Evolutionary conservation across 2,797 vertebrate genomes (phyloP).

Genomic region (Meriones psammophilus): DNA sequence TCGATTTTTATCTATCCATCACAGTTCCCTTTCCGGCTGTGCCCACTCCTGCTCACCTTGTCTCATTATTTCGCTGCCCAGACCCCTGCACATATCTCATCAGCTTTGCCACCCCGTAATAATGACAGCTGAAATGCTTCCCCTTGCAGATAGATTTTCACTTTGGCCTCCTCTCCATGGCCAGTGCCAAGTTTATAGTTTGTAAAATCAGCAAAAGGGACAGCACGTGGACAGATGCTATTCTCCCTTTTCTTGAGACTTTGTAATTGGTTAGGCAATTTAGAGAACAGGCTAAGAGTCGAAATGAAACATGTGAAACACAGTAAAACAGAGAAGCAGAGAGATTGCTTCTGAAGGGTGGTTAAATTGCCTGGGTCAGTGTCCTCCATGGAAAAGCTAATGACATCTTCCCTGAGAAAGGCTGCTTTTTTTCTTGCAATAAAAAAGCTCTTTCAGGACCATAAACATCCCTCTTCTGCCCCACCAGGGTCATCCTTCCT

Average conservation of each 20-base stretch:
- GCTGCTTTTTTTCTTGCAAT: conserved; percentile 62
- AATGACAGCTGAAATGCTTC: not conserved
- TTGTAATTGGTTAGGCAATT: conserved; percentile 69
- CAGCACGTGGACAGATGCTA: not conserved
- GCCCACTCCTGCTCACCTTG: not conserved
- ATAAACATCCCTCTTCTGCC: conserved; percentile 55
- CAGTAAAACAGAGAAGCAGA: conserved; percentile 67
- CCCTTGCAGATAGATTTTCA: conserved; percentile 36
- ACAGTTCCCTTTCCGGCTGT: not conserved
- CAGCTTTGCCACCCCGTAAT: not conserved
- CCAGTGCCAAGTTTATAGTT: not conserved
- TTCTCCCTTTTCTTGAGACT: not conserved
- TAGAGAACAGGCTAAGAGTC: conserved; percentile 35
- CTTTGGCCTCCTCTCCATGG: not conserved
- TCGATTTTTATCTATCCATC: not conserved
- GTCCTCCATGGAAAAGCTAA: conserved; percentile 71
- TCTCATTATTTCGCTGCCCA: not conserved
- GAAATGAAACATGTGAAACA: conserved; percentile 65
- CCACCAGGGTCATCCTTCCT: not conserved
- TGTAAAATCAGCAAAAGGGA: conserved; percentile 8
- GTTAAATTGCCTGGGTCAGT: conserved; percentile 71
- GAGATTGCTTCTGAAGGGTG: conserved; percentile 75
- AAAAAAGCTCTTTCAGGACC: conserved; percentile 47
- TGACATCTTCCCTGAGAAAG: conserved; percentile 55
- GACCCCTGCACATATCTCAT: not conserved